These are phyloP conservation scores for Aleiodes sp. DNA, from an alignment of 1,140 invertebrate genomes.

Conservation along the genomic window DNA sequence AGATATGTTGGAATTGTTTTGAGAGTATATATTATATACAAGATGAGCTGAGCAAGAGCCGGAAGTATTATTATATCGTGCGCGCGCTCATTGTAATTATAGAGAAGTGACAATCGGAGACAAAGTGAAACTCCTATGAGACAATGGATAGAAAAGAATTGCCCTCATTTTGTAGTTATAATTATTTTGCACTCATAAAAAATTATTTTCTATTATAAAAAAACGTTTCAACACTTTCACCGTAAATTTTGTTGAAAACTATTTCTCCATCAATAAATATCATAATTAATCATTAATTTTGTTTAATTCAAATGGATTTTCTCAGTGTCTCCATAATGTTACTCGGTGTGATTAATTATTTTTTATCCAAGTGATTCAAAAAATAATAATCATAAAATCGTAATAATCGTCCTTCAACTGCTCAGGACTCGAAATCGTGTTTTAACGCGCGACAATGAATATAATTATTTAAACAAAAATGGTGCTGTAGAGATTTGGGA, in stretches of 20 bases:
- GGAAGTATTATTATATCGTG: constrained; percentile 8
- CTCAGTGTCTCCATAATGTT: neutral
- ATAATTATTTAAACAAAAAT: neutral
- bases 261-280: neutral
- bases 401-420: neutral
- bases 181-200: neutral
- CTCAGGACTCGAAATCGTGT: constrained; percentile 1
- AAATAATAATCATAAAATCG: neutral
- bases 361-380: neutral
- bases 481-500: constrained; percentile 1
- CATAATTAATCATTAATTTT: neutral
- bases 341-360: constrained; percentile 6
- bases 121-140: neutral
- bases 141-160: neutral
- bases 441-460: constrained; percentile 19
- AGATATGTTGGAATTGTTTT: neutral
- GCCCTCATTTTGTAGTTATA: neutral
- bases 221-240: neutral
- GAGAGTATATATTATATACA: neutral
- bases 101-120: neutral
- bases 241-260: neutral
- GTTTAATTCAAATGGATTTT: neutral
- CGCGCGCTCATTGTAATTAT: neutral
- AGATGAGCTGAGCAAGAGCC: neutral
- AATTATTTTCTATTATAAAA: too few species aligned